These are phyloP conservation scores for Talpa occidentalis DNA, from an alignment of 2,113 vertebrate genomes.

Conservation along the genomic window DNA sequence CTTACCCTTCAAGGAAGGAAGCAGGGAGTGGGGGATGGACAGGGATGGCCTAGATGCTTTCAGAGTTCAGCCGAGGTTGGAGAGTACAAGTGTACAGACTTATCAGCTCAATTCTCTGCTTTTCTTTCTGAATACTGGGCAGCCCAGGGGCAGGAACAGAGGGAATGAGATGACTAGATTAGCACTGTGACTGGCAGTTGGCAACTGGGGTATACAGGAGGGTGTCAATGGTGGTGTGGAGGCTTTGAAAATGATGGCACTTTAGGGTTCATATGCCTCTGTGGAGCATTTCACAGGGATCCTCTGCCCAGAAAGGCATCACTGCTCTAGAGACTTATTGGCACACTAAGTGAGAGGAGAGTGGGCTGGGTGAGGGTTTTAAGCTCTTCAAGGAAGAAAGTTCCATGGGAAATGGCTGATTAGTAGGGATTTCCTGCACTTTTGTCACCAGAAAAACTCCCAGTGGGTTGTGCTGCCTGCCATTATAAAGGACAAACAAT, in stretches of 20 bases:
- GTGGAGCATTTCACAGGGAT: background rate
- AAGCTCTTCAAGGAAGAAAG: background rate
- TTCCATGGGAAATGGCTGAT: background rate
- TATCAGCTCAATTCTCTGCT: background rate
- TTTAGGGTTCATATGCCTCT: background rate
- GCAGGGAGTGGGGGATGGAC: background rate
- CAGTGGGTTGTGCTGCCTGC: background rate
- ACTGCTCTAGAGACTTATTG: accelerated
- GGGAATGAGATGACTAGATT: background rate
- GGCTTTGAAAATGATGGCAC: background rate
- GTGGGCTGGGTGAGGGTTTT: accelerated
- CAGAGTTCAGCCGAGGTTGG: background rate
- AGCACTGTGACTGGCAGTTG: accelerated
- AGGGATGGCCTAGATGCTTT: background rate
- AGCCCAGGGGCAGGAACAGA: background rate
- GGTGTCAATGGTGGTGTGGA: background rate
- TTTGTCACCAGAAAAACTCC: background rate
- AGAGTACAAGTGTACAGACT: background rate
- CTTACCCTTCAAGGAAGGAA: too few species aligned
- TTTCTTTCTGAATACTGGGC: background rate
- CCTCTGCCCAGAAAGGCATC: background rate
- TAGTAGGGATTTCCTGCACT: background rate
- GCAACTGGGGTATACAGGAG: background rate
- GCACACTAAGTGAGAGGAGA: background rate
- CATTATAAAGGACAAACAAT: background rate